phyloP scores from a whole-genome alignment of 2,797 vertebrate species.

The Pachyuromys duprasi region DNA sequence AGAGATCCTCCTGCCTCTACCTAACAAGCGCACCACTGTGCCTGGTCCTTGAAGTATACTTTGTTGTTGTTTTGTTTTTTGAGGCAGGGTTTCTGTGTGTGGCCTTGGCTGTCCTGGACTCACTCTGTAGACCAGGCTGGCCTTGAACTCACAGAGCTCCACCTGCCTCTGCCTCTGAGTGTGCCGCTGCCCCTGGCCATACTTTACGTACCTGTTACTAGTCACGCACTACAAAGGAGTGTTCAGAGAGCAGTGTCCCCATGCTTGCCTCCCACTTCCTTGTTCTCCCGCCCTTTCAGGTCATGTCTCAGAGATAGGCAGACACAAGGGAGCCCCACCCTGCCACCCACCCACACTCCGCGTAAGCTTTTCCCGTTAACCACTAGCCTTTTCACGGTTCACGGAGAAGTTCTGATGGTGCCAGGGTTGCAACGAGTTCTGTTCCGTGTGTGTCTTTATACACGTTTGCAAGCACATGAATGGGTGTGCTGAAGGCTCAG shows the following conservation, averaged over 20 bases:
- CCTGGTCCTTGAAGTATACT: background rate
- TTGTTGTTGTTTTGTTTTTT: no score
- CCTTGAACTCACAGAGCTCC: background rate
- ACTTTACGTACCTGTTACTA: background rate
- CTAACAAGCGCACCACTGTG: background rate
- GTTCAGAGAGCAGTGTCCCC: background rate
- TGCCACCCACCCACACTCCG: rapidly evolving
- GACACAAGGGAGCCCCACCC: rapidly evolving
- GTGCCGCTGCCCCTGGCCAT: background rate
- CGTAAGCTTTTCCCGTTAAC: no score
- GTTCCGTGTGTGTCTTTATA: background rate
- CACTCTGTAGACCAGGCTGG: background rate
- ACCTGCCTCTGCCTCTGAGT: background rate
- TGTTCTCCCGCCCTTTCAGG: background rate
- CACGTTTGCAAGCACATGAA: background rate
- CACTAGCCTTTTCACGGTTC: background rate
- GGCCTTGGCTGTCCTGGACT: no score
- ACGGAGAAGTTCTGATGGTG: background rate
- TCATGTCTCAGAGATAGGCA: background rate
- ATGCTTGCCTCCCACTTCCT: background rate
- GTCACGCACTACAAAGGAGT: background rate
- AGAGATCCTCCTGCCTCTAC: background rate
- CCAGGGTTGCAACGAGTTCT: no score
- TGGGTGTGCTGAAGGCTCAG: background rate
- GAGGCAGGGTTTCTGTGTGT: no score